phyloP scores from a whole-genome alignment of 2,888 invertebrate genomes.

The Aradus depressus region DNA sequence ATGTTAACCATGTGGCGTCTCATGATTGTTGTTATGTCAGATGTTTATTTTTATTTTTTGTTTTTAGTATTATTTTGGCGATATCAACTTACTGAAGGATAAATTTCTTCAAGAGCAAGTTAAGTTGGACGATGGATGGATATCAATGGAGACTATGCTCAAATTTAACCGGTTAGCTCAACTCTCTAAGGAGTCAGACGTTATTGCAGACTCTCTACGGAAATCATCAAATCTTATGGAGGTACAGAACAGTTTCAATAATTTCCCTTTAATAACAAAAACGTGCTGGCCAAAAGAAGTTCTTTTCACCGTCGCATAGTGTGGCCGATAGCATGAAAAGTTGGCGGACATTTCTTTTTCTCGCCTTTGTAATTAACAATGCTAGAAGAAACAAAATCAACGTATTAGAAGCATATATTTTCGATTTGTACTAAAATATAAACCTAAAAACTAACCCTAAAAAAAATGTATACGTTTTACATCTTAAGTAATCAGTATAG shows the following conservation, averaged over 20 bases:
- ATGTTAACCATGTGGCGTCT: neutral
- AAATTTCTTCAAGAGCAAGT: constrained; percentile 85
- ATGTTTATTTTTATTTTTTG: neutral
- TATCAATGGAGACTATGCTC: constrained; percentile 67
- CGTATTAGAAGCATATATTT: no score
- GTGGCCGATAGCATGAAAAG: constrained; percentile 27
- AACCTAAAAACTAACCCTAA: no score
- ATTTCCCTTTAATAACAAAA: no score
- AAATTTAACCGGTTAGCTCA: constrained; percentile 78
- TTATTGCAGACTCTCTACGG: constrained; percentile 61
- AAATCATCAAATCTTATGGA: constrained; percentile 65
- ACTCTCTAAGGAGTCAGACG: constrained; percentile 53
- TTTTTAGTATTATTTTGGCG: constrained; percentile 66
- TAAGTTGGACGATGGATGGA: constrained; percentile 81
- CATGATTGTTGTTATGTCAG: neutral
- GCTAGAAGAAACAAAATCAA: no score
- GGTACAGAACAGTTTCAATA: no score
- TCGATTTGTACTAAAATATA: no score
- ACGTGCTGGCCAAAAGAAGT: no score
- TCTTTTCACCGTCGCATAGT: no score
- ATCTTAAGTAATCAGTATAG: no score
- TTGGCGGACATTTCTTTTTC: neutral
- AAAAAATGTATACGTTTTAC: no score
- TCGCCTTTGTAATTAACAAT: neutral
- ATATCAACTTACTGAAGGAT: constrained; percentile 82